These are phyloP conservation scores for Mythimna loreyi DNA, from an alignment of 2,888 invertebrate species.

Conservation along the genomic window DNA sequence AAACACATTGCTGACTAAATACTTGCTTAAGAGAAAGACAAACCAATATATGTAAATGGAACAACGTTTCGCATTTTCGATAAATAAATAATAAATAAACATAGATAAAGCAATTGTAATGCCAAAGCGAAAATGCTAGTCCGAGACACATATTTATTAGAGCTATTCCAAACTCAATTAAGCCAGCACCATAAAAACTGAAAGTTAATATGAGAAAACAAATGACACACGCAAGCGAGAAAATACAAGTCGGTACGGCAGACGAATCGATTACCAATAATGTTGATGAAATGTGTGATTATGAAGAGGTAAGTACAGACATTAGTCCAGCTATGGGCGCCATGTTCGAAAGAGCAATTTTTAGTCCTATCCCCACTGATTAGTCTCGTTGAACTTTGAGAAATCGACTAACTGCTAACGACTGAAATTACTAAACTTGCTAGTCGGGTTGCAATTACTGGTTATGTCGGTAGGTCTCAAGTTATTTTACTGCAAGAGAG, in stretches of 20 bases:
- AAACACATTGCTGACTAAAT: slow-evolving; percentile 14
- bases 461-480: slow-evolving; percentile 43
- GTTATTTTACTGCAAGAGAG: slow-evolving; percentile 47
- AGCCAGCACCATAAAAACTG: slow-evolving; percentile 34
- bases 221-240: slow-evolving; percentile 32
- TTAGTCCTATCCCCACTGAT: slow-evolving; percentile 44
- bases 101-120: slow-evolving; percentile 14
- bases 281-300: slow-evolving; percentile 41
- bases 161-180: slow-evolving; percentile 51
- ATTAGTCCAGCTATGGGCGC: slow-evolving; percentile 33
- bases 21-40: slow-evolving; percentile 16
- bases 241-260: slow-evolving; percentile 2
- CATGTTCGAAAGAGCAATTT: slow-evolving; percentile 22
- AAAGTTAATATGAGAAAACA: slow-evolving; percentile 35
- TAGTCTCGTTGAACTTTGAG: slow-evolving; percentile 43
- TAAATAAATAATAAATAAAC: slow-evolving; percentile 10
- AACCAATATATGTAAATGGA: slow-evolving; percentile 13
- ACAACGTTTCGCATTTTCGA: slow-evolving; percentile 5
- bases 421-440: slow-evolving; percentile 54
- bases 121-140: slow-evolving; percentile 27
- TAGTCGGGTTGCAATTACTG: slow-evolving; percentile 40
- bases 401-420: slow-evolving; percentile 51
- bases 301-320: slow-evolving; percentile 34
- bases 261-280: slow-evolving; percentile 43
- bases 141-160: slow-evolving; percentile 38